Percentiles rank a stretch among this genome's conserved stretches.
Conservation (phyloP, 2,113 vertebrate species). For the Eurypyga helias region DNA sequence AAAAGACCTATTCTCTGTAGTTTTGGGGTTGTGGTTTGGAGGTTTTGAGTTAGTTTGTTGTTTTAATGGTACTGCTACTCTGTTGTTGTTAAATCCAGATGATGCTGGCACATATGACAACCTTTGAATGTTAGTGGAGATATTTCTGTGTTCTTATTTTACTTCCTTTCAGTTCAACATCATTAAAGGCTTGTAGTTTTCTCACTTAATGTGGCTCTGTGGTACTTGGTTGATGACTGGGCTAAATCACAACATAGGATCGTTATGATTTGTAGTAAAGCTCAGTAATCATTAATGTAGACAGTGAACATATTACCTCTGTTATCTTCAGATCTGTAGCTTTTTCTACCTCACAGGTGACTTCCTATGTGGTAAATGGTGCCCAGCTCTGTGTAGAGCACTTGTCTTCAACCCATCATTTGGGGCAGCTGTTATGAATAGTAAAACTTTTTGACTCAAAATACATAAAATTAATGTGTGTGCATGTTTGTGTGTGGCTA, state of each 20-base stretch:
- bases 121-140: background rate
- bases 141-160: background rate
- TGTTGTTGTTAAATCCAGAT: background rate
- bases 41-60: background rate
- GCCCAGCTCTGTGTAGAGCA: background rate
- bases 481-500: background rate
- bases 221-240: no score
- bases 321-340: background rate
- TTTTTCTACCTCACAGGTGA: background rate
- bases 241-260: background rate
- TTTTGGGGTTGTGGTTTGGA: background rate
- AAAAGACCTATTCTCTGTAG: background rate
- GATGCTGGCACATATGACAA: background rate
- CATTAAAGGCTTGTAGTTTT: background rate
- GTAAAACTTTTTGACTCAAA: background rate
- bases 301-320: background rate
- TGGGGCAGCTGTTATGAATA: background rate
- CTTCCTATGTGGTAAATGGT: background rate
- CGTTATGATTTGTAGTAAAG: background rate
- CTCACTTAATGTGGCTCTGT: no score
- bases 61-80: background rate
- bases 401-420: background rate
- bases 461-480: background rate
- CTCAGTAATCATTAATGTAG: background rate
- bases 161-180: background rate